Base-by-base conservation (phyloP, 1,140 invertebrate genomes). In the Druon quercuslanigerum region DNA sequence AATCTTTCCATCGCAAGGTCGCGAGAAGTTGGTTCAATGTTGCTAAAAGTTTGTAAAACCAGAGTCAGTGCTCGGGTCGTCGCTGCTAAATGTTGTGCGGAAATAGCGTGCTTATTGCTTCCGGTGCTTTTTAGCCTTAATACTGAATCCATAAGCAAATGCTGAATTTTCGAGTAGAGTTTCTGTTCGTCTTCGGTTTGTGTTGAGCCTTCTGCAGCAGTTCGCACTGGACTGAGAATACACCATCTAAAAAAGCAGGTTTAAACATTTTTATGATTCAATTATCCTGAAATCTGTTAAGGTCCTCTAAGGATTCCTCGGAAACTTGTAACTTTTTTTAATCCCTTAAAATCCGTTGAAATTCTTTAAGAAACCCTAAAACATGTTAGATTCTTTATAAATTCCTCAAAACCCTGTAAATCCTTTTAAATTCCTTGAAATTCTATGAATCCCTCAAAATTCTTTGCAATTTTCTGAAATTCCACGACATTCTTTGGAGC, bases 1-100 rank as follows among this genome's bases (percentile, higher is more conserved):
- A 96, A 92, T 85, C 96, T 92, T 84, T 96, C 95, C 77, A 97
- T 86, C 5, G 91, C 86, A 40, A 92, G 75, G 71, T 90, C 87
- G 6, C 82, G 79, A 0, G 77, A 81, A 25, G 57, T 57, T 17
- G 79, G 76, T 14, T 85, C 79, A 17, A 85, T 60, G 54, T 86
- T 86, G 8, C 78, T 54, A 16, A 78, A 79, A 19, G 81, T 79
- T 1, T 88, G 85, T 50, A 91, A 73, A 19, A 82, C 79, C 7
- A 73, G 70, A 2, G 84, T 80, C 11, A 91, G 74, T 16, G 85
- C 82, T 9, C 90, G 83, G 8, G 85, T 88, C 4, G 87, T 92
- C 19, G 88, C 84, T 0, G 88, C 89, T 50, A 92, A 85, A 86
- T 92, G 90, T 74, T 92, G 91, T 0, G 90, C 89, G 3, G 90